Percentiles rank a stretch among this genome's conserved stretches.
Conservation (phyloP, 2,888 invertebrate species). For the Caenorhabditis uteleia region DNA sequence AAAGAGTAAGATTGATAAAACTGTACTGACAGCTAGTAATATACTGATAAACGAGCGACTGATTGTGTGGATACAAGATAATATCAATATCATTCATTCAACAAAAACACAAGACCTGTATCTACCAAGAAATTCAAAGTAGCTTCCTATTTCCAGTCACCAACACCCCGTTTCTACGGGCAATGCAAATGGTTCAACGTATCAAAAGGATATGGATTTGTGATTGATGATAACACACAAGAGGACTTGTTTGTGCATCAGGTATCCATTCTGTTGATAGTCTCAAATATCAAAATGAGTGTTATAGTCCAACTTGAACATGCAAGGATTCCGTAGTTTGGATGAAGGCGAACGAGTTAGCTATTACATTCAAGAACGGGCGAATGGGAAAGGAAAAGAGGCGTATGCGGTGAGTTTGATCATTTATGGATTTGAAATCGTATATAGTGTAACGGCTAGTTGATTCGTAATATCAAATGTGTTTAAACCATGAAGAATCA, state of each 20-base stretch:
- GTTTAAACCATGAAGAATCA: too few species aligned
- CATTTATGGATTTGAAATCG: too few species aligned
- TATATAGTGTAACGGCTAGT: too few species aligned
- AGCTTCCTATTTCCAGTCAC: constrained; percentile 33
- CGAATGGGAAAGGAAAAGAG: constrained; percentile 43
- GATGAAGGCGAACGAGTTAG: constrained; percentile 50
- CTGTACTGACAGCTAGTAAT: too few species aligned
- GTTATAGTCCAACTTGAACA: constrained; percentile 42
- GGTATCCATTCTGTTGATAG: constrained; percentile 5
- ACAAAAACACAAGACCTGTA: too few species aligned
- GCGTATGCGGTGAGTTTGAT: constrained; percentile 34
- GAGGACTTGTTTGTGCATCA: constrained; percentile 52
- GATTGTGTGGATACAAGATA: too few species aligned
- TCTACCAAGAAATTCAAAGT: too few species aligned
- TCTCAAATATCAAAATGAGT: background rate
- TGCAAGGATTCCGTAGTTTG: constrained; percentile 53
- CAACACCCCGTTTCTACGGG: constrained; percentile 36
- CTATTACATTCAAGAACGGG: constrained; percentile 37
- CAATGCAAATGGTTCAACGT: constrained; percentile 53
- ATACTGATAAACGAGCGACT: too few species aligned
- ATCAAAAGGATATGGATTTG: constrained; percentile 48
- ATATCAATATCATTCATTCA: too few species aligned
- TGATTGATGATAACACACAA: constrained; percentile 44
- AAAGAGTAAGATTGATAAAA: too few species aligned
- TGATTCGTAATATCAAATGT: too few species aligned